Base-by-base conservation (phyloP, 1,140 invertebrate genomes). In the Palaemon carinicauda region DNA sequence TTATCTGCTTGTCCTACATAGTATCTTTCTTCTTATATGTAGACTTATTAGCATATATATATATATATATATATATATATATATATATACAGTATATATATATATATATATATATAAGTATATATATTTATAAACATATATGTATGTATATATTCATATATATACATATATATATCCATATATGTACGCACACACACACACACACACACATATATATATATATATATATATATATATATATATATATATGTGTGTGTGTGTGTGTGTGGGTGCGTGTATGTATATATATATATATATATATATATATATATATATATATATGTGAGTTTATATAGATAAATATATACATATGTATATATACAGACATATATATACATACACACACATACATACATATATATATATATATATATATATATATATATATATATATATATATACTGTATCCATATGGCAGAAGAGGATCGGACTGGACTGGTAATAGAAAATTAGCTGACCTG, bases 41-140 rank as follows among this genome's bases (percentile, higher is more conserved):
- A n/a, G n/a, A n/a, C n/a, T n/a, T n/a, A n/a, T n/a, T n/a, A n/a
- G n/a, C n/a, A n/a, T n/a, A 60, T 60, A 60, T 60, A 60, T 60
- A 60, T 4, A 60, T 60, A 60, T 60, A 60, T 60, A 60, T 60
- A 60, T 12, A 60, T 12, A 60, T 12, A 60, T 60, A 60, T 60
- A 12, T 60, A 60, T 60, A 60, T 60, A 60, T 60, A n/a, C n/a
- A n/a, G 14, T 60, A 60, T 14, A 60, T 60, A 60, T 60, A 60
- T 60, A 60, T 60, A 60, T 60, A 4, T 60, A 60, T 60, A 60
- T 60, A 60, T 60, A 60, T 60, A 60, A 4, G 14, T 60, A 60
- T 60, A 60, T 60, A 60, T 60, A 60, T 60, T n/a, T n/a, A n/a
- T n/a, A n/a, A n/a, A n/a, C n/a, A 60, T 60, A 60, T 60, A 60